Evolutionary conservation across 2,888 invertebrate genomes (phyloP), one percentile per base, ranked within the genome.

Genomic region (Torymus tubicola): DNA sequence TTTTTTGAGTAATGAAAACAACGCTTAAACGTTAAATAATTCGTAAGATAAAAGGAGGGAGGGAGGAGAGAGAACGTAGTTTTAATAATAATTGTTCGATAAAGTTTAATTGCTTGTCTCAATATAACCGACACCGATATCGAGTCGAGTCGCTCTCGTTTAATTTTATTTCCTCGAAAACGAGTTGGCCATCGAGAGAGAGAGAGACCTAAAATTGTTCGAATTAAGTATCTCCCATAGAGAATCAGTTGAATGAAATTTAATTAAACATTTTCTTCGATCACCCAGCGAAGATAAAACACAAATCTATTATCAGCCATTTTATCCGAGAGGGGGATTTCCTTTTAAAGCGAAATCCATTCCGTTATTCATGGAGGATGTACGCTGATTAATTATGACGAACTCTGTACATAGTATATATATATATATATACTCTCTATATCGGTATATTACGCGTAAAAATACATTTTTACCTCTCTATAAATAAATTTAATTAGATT

Each of bases 191-290:
- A 74, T 69, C 57, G 60, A 10, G 50, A 69, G 53, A 31, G 31
- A 31, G 31, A 31, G 31, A 31, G 42, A 42, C 8, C 8, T 65
- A 67, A 76, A 18, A 61, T 70, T 74, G 64, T 53, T 24, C n/a
- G 64, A 53, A 64, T 70, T 70, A 69, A 21, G 21, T 21, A 21
- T 21, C 21, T 73, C 24, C 58, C 14, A 24, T 63, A 14, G 31
- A 80, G 52, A 63, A 74, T 76, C 65, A 42, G 52, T 12, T 57
- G 61, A 72, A 72, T 61, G 67, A 77, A 78, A 65, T 60, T 81
- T 74, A 78, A 81, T 81, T 70, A 73, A 78, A 81, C 61, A 78
- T 81, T 78, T 81, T 69, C 73, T 57, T 78, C 61, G 21, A 68
- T 74, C 69, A 21, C 13, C 31, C 8, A 1, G 31, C 31, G 42